Evolutionary conservation across 2,888 invertebrate species (phyloP).

Genomic region (Geophilus truncorum): DNA sequence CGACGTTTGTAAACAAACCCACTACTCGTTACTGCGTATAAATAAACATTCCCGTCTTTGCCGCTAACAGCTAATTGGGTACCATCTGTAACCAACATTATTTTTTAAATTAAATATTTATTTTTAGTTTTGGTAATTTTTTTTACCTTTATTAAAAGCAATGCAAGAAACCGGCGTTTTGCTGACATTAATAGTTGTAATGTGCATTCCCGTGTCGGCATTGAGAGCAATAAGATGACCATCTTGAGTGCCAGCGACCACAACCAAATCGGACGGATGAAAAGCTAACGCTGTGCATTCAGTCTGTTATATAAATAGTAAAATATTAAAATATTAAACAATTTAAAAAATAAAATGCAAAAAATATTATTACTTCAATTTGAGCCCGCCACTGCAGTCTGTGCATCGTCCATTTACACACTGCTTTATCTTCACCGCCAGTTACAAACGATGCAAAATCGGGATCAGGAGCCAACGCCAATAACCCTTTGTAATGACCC

Average conservation of each 20-base stretch:
- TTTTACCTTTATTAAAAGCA: conserved; percentile 54
- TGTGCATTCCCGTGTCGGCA: conserved; percentile 77
- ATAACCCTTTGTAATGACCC: conserved; percentile 80
- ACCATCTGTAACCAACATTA: conserved; percentile 75
- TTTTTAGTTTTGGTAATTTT: neutral
- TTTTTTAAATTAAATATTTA: neutral
- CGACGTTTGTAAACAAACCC: conserved; percentile 70
- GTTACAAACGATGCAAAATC: conserved; percentile 87
- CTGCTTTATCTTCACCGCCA: conserved; percentile 84
- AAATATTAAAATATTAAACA: neutral
- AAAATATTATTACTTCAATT: conserved; percentile 50
- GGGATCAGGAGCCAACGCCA: conserved; percentile 83
- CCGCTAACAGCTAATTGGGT: conserved; percentile 82
- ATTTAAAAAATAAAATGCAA: too few relatives aligned
- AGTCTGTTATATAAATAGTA: conserved; percentile 55
- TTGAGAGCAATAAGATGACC: conserved; percentile 81
- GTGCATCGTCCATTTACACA: conserved; percentile 84
- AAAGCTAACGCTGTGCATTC: conserved; percentile 83
- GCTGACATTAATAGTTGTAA: conserved; percentile 78
- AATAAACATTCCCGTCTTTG: conserved; percentile 77
- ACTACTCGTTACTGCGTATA: conserved; percentile 79
- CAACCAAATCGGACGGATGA: conserved; percentile 79
- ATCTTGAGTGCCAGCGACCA: conserved; percentile 83
- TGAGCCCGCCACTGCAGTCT: conserved; percentile 81
- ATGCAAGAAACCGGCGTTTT: conserved; percentile 81